These are phyloP conservation scores for Allobates femoralis DNA, from an alignment of 2,797 vertebrate species.

Conservation along the genomic window DNA sequence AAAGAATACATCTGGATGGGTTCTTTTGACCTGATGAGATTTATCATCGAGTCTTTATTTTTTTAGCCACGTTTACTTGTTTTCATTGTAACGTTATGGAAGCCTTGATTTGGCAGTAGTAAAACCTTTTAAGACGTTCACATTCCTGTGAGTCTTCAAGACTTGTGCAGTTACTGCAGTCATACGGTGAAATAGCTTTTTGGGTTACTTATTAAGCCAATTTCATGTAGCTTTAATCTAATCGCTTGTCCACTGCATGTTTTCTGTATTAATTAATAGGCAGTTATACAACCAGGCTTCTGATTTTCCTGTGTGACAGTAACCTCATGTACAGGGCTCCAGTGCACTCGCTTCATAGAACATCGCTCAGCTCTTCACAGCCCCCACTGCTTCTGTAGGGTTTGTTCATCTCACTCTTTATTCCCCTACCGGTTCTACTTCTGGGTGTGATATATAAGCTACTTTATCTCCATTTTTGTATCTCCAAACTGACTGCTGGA, in stretches of 20 bases:
- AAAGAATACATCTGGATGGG: too few relatives aligned
- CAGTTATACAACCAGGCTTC: constrained; percentile 50
- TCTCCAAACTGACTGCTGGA: too few relatives aligned
- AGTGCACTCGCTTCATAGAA: neutral
- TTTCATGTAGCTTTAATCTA: constrained; percentile 39
- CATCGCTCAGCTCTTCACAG: neutral
- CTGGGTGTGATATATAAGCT: too few relatives aligned
- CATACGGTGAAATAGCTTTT: neutral
- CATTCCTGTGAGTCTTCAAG: neutral
- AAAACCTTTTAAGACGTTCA: neutral
- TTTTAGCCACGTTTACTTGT: neutral
- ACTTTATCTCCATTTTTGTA: too few relatives aligned
- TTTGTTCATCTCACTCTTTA: neutral
- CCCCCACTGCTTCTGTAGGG: neutral
- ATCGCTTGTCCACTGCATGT: constrained; percentile 42
- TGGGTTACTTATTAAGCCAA: constrained; percentile 55
- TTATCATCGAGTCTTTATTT: neutral
- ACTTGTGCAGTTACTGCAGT: neutral
- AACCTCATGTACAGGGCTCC: neutral
- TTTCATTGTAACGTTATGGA: neutral
- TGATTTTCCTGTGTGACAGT: constrained; percentile 48
- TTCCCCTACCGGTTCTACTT: too few relatives aligned
- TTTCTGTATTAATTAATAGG: constrained; percentile 63
- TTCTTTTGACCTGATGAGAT: too few relatives aligned
- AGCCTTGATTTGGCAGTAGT: neutral